Base-by-base conservation (phyloP, 2,888 invertebrate genomes). In the Erynnis tages region DNA sequence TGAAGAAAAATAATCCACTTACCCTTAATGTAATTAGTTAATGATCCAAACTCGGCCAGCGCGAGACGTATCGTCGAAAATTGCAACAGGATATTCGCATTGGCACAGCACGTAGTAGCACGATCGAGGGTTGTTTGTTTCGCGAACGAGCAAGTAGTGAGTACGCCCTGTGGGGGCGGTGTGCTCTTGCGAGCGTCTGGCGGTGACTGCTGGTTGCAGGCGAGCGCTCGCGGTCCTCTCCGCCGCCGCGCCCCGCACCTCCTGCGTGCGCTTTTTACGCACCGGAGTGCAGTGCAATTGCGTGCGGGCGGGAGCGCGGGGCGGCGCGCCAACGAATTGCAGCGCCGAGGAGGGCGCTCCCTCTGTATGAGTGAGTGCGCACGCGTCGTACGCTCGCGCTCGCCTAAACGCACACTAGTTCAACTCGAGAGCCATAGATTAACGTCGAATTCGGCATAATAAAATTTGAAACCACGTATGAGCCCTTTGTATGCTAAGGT, bases 241-340 rank as follows among this genome's bases (percentile, higher is more conserved):
- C 71, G 60, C 69, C 67, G 66, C 75, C 69, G 63, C 71, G 64
- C 79, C 80, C 79, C 82, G 73, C 83, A 54, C 80, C 76, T 79
- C 82, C 79, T 76, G 83, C 84, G 83, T 89, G 89, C 89, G 89
- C 87, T 88, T 88, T 88, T 87, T 88, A 87, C 87, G 87, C 88
- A 86, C 73, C 72, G 73, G 73, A 84, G 84, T 85, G 87, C 87
- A 88, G 82, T 87, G 88, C 87, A 88, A 89, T 88, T 88, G 88
- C 86, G 85, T 79, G 82, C 82, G 84, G 81, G 75, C 65, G 75
- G 72, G 68, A 65, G 70, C 61, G 76, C 76, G 76, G 79, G 58
- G 58, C 59, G 46, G 59, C 55, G 59, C 72, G 82, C 78, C 89
- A 87, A 88, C 88, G 88, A 87, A 87, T 89, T 88, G 87, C 85